Evolutionary conservation across 1,140 invertebrate genomes (phyloP), one percentile per base, ranked within the genome.

Genomic region (Plodia interpunctella): DNA sequence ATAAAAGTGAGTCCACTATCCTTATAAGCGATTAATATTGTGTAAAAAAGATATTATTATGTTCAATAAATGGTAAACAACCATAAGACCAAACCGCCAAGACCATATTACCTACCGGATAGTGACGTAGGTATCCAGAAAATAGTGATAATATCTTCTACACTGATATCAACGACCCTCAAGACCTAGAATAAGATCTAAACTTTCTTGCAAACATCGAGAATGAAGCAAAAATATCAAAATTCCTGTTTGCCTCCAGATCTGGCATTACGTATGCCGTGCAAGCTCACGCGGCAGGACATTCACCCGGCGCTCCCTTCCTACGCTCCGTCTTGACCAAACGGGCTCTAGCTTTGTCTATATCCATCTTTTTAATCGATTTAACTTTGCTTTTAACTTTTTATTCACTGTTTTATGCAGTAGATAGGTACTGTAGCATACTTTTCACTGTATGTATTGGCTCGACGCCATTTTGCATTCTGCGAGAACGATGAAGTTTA

Each of bases 251-350:
- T 44, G 38, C 38, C 38, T 15, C 13, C 38, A 44, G 38, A 44
- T 44, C 38, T 35, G 35, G n/a, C 56, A 57, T 57, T 57, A 57
- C 49, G 56, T 57, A 57, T 57, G 56, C 56, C 15, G 25, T 15
- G 19, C 56, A 51, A 25, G 35, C 56, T 51, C 44, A 5, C 15
- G 56, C 21, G 21, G 21, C 21, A 57, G 56, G 56, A 57, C 56
- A 30, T 57, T 57, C 56, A 13, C 11, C 51, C 51, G 19, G 56
- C 44, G 44, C 44, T 51, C 49, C 56, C 25, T 51, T 32, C 56
- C 49, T 57, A 5, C 21, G 35, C 18, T n/a, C 30, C 44, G 5
- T 50, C 21, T 20, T 15, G 19, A 15, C 51, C 38, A 44, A 44
- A 44, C 38, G 38, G 38, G 38, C 38, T 44, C 38, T 44, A 44